Conservation (phyloP, 2,888 invertebrate species). For the Spilosoma lubricipeda region DNA sequence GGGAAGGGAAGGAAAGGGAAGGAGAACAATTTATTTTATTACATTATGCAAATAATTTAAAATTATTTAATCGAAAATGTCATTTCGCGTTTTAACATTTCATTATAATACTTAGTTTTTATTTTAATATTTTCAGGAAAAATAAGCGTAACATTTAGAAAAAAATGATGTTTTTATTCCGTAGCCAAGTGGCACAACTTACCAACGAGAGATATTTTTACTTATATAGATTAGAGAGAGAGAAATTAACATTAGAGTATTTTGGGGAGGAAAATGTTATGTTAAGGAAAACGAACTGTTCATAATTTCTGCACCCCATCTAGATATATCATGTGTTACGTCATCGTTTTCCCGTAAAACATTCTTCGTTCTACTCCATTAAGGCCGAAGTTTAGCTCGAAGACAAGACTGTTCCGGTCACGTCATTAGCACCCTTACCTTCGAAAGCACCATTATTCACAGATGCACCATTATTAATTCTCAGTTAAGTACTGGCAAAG, state of each 20-base stretch:
- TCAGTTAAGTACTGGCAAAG: conserved; percentile 21
- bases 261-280: background rate
- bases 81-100: background rate
- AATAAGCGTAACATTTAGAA: background rate
- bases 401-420: background rate
- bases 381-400: conserved; percentile 6
- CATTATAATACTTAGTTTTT: background rate
- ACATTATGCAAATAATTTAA: background rate
- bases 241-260: background rate
- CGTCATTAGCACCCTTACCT: conserved; percentile 13
- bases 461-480: conserved; percentile 25
- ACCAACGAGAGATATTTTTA: background rate
- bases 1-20: too few species aligned
- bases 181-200: background rate
- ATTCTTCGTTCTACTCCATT: conserved; percentile 5
- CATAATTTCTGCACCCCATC: background rate
- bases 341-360: conserved; percentile 1
- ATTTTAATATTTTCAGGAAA: too few species aligned
- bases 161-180: background rate
- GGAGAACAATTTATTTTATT: too few species aligned
- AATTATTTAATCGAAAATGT: background rate
- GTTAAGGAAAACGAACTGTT: background rate
- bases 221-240: background rate
- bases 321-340: background rate
- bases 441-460: conserved; percentile 17